Evolutionary conservation across 1,140 invertebrate species (phyloP), one percentile per base, ranked within the genome.

Genomic region (Drosophila ambigua): DNA sequence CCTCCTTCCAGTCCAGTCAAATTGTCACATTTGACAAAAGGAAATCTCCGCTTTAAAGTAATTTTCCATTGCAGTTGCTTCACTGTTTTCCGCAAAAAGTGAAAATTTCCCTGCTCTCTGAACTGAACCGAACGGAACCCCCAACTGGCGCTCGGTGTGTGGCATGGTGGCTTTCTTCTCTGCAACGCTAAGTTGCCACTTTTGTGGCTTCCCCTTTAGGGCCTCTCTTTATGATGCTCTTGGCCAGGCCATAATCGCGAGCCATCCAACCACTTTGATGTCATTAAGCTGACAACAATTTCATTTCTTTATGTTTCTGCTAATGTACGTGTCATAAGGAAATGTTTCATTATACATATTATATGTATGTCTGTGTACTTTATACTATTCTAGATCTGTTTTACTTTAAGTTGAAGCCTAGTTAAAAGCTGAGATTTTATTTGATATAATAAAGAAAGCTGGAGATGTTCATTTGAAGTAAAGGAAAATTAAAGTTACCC

Each of bases 91-190:
- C 66, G 62, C 83, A 39, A 83, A 88, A 88, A 87, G 83, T 83
- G 83, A 88, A 84, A 87, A 77, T 85, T 85, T 85, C 84, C 87
- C 81, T 79, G 66, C 64, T 63, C 49, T 20, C 50, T 68, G 50
- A 69, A 69, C 66, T 69, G 64, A 68, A 69, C 66, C 44, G 44
- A 68, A 69, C 66, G 35, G 44, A 31, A 31, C 31, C 31, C 31
- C 8, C 31, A 8, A 31, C 8, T 9, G 31, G 3, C 8, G 8
- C 9, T 5, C 35, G 35, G 35, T 39, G 4, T 39, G 35, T 39
- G 35, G 35, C 35, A 39, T 39, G 31, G 41, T 54, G 66, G 68
- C 78, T 81, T 81, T 71, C 74, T 66, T 59, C 46, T 44, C 26
- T 51, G 44, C 35, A 35, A 20, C 44, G 44, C 58, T 48, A 26